Conservation (phyloP, 2,113 vertebrate species). For the Psittacara wagleri region DNA sequence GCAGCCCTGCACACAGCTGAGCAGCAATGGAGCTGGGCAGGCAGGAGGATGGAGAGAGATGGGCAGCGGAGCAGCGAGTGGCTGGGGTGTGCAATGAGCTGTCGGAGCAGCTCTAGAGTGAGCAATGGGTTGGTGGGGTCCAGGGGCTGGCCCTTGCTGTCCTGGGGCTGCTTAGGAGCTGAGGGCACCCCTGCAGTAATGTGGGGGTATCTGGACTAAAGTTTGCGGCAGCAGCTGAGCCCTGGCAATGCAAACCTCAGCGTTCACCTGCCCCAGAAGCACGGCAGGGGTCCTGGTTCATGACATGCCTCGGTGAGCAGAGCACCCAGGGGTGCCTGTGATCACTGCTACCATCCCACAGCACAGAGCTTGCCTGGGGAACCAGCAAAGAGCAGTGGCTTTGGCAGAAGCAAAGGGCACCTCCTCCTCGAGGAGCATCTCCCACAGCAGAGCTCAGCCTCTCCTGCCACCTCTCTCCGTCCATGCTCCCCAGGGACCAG, state of each 20-base stretch:
- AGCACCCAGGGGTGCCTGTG: neutral
- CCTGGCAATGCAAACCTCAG: neutral
- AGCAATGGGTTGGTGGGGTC: neutral
- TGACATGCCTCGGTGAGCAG: neutral
- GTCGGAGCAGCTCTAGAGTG: neutral
- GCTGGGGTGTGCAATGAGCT: neutral
- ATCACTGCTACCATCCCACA: fast-evolving
- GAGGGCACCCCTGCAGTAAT: neutral
- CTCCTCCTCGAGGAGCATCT: neutral
- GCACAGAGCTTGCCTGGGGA: neutral
- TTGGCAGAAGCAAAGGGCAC: neutral
- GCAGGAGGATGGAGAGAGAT: neutral
- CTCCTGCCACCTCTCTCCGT: neutral
- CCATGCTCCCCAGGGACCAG: neutral
- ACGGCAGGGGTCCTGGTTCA: fast-evolving
- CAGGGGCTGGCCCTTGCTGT: neutral
- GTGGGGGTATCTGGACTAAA: neutral
- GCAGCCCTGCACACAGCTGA: neutral
- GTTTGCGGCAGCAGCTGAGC: neutral
- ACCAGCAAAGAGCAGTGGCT: neutral
- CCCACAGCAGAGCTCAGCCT: neutral
- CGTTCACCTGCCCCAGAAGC: neutral
- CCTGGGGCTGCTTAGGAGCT: neutral
- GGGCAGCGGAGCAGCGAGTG: neutral
- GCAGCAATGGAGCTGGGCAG: neutral